Conservation (phyloP, 2,797 vertebrate species). For the Halcyon badia region DNA sequence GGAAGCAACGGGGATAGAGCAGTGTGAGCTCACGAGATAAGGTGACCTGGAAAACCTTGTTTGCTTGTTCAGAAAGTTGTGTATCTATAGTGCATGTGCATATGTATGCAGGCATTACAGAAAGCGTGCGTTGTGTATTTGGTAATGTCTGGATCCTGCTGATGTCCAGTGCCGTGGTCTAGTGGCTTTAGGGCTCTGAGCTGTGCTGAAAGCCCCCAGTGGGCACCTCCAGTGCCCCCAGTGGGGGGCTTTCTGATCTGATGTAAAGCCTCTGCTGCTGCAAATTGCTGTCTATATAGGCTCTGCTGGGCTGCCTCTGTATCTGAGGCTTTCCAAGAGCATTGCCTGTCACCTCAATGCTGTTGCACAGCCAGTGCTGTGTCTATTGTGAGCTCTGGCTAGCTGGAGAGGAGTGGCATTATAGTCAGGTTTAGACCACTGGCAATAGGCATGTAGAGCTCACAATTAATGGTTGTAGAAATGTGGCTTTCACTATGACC, state of each 20-base stretch:
- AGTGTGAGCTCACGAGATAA: not conserved
- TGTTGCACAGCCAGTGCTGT: not conserved
- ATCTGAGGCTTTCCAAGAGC: not conserved
- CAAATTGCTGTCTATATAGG: not conserved
- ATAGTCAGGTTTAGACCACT: not conserved
- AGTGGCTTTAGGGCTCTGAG: not conserved
- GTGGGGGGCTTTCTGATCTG: too few relatives aligned
- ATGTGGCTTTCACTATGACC: not conserved
- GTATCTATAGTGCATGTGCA: rapidly evolving
- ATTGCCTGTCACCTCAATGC: rapidly evolving
- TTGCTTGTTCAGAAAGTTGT: not conserved
- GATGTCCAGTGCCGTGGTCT: rapidly evolving
- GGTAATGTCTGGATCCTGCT: not conserved
- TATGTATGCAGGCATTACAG: not conserved
- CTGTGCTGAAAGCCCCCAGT: not conserved
- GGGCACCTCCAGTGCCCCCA: too few relatives aligned
- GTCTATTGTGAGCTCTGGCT: not conserved
- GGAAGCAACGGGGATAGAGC: not conserved
- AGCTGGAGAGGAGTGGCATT: not conserved
- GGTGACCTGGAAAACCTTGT: not conserved
- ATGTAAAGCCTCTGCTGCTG: not conserved
- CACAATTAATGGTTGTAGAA: not conserved
- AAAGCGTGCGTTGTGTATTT: rapidly evolving
- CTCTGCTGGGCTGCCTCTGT: not conserved
- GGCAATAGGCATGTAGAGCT: not conserved